phyloP scores from a whole-genome alignment of 2,888 invertebrate species.

The Lumbricus terrestris region DNA sequence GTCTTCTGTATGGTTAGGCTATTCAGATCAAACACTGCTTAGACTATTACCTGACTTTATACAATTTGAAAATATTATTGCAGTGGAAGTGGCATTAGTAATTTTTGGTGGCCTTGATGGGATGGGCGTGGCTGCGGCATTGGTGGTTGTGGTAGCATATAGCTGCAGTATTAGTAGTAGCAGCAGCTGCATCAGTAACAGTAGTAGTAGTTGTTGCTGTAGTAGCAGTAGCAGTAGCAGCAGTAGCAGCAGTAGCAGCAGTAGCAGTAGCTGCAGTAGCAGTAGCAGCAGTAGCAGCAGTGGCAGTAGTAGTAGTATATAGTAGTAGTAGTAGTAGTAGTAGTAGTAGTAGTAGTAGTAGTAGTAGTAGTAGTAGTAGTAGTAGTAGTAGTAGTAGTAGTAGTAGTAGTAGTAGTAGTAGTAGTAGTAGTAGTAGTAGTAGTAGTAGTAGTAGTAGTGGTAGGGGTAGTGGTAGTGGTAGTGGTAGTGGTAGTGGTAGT shows the following conservation, averaged over 20 bases:
- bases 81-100: no score
- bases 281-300: background rate
- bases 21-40: background rate
- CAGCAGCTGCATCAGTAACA: background rate
- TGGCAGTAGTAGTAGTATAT: background rate
- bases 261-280: conserved; percentile 4
- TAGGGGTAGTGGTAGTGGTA: background rate
- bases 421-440: conserved; percentile 14
- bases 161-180: background rate
- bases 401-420: conserved; percentile 14
- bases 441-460: background rate
- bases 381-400: conserved; percentile 14
- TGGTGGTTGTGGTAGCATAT: background rate
- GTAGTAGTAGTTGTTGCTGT: background rate
- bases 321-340: conserved; percentile 7
- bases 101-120: no score
- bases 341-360: conserved; percentile 11
- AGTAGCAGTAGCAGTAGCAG: conserved; percentile 6
- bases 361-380: conserved; percentile 11
- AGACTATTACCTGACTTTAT: no score
- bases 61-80: no score
- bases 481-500: background rate
- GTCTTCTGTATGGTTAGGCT: background rate
- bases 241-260: background rate
- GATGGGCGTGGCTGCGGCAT: no score